Evolutionary conservation across 2,797 vertebrate species (phyloP).

Genomic region (Apodemus agrarius): DNA sequence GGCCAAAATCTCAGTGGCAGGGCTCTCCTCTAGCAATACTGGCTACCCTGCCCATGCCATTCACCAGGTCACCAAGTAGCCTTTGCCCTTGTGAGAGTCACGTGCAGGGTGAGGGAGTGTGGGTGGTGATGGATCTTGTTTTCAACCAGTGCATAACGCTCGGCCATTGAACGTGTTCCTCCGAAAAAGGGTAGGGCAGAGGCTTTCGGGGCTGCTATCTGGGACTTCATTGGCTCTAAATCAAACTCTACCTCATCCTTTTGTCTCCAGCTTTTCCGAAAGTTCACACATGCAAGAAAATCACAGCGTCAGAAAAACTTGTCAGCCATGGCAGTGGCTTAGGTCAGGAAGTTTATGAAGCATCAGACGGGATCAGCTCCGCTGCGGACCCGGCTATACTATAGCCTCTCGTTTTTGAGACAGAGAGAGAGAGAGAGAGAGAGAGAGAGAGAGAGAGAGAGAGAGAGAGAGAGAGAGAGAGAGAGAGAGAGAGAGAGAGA

Average conservation of each 20-base stretch:
- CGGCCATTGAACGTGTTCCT: slow-evolving; percentile 78
- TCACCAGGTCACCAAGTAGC: slow-evolving; percentile 95
- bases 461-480: no score
- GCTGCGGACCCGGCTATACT: no score
- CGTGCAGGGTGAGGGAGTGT: not conserved
- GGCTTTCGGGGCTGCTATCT: slow-evolving; percentile 50
- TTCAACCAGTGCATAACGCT: slow-evolving; percentile 70
- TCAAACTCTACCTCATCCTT: slow-evolving; percentile 72
- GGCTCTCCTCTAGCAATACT: slow-evolving; percentile 94
- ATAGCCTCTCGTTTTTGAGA: no score
- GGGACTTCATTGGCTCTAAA: slow-evolving; percentile 60
- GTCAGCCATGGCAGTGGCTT: no score
- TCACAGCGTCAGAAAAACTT: no score
- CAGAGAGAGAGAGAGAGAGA: no score
- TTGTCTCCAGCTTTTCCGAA: not conserved
- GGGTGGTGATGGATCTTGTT: slow-evolving; percentile 62
- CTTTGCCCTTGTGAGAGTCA: slow-evolving; percentile 29
- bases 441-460: no score
- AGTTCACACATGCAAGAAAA: no score
- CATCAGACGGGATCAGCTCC: no score
- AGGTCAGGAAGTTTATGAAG: no score
- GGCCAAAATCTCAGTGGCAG: slow-evolving; percentile 96
- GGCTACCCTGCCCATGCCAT: slow-evolving; percentile 95
- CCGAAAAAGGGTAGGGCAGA: slow-evolving; percentile 74
- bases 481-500: no score